A percentile compares a stretch with the other conserved stretches of the same genome.
Evolutionary conservation across 2,113 vertebrate species (phyloP).

Genomic region (Bujurquina vittata): DNA sequence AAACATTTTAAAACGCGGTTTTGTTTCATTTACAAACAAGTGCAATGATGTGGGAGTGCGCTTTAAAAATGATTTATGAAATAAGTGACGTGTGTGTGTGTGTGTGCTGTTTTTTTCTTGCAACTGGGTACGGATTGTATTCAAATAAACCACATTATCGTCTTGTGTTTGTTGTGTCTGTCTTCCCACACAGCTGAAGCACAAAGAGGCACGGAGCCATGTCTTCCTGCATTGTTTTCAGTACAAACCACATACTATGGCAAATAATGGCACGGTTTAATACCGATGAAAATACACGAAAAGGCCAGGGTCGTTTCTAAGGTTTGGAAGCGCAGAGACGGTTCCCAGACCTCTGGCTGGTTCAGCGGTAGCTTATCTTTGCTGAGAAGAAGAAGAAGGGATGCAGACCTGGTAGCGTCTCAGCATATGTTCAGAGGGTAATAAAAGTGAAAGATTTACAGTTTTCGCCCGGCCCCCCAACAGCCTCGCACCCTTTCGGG

Average conservation of each 20-base stretch:
- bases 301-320: slow-evolving; percentile 3
- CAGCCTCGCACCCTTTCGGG: slow-evolving; percentile 98
- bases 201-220: slow-evolving; percentile 42
- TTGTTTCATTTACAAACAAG: neutral
- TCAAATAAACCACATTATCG: slow-evolving; percentile 74
- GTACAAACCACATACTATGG: neutral
- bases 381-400: slow-evolving; percentile 80
- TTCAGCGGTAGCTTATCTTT: slow-evolving; percentile 83
- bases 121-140: slow-evolving; percentile 66
- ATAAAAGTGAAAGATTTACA: slow-evolving; percentile 99
- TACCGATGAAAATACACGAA: neutral
- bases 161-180: slow-evolving; percentile 69
- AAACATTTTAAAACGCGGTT: neutral
- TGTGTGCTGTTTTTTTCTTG: neutral
- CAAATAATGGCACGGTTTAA: slow-evolving; percentile 12
- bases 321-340: slow-evolving; percentile 51
- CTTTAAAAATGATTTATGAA: slow-evolving; percentile 58
- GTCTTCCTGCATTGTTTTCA: slow-evolving; percentile 45
- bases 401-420: slow-evolving; percentile 90
- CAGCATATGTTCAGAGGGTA: slow-evolving; percentile 99
- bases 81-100: slow-evolving; percentile 36
- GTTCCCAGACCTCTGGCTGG: slow-evolving; percentile 74
- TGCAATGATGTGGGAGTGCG: neutral
- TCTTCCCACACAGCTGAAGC: slow-evolving; percentile 44
- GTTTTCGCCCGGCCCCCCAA: slow-evolving; percentile 92